Evolutionary conservation across 2,113 vertebrate genomes (phyloP).

Genomic region (Misgurnus anguillicaudatus): DNA sequence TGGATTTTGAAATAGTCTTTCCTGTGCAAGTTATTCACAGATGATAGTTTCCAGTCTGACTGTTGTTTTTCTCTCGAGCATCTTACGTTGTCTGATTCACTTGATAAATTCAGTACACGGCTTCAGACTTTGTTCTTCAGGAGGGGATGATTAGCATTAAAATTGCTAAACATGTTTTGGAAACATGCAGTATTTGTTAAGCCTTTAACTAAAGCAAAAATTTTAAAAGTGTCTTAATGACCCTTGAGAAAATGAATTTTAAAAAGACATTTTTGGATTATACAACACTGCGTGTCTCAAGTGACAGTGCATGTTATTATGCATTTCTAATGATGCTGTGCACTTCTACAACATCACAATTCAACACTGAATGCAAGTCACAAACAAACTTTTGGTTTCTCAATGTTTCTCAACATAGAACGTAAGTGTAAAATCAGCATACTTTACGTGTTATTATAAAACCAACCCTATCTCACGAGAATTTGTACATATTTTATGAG

Average conservation of each 20-base stretch:
- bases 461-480: no score
- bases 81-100: conserved; percentile 57
- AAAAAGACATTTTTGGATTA: conserved; percentile 53
- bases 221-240: conserved; percentile 53
- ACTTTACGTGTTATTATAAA: no score
- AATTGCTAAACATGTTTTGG: conserved; percentile 41
- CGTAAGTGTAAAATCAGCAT: no score
- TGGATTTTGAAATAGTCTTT: not conserved
- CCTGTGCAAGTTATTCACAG: not conserved
- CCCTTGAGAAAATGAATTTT: conserved; percentile 46
- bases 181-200: conserved; percentile 32
- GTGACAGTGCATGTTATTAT: conserved; percentile 54
- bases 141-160: conserved; percentile 65
- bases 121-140: conserved; percentile 53
- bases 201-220: conserved; percentile 58
- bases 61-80: conserved; percentile 51
- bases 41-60: no score
- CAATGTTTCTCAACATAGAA: no score
- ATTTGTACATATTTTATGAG: no score
- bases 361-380: no score
- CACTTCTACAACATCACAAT: no score
- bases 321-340: conserved; percentile 35
- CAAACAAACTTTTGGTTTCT: no score
- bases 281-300: conserved; percentile 55
- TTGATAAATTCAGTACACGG: conserved; percentile 45